These are phyloP conservation scores for Cheilosia vulpina DNA, from an alignment of 2,888 invertebrate species.

Conservation along the genomic window DNA sequence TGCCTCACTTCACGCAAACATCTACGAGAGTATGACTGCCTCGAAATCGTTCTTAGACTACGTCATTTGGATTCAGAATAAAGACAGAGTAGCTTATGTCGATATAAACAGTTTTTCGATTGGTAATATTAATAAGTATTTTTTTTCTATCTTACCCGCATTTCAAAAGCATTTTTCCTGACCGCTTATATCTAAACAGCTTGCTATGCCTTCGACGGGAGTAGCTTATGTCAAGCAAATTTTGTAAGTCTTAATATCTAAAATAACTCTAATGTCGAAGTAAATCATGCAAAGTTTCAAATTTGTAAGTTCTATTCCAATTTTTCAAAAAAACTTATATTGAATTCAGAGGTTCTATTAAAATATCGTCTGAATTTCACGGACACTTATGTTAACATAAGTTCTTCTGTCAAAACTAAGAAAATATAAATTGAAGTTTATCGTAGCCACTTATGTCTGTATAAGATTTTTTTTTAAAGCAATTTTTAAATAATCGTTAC, in stretches of 20 bases:
- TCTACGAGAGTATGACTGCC: too few species aligned
- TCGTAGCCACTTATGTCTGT: slow-evolving; percentile 65
- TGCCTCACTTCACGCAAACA: too few species aligned
- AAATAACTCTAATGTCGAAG: neutral
- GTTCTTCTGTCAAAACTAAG: slow-evolving; percentile 32
- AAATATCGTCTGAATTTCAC: neutral
- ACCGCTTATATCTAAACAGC: neutral
- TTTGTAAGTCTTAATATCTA: neutral
- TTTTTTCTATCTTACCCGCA: neutral
- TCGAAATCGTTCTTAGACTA: too few species aligned
- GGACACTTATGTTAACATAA: slow-evolving; percentile 43
- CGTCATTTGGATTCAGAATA: too few species aligned
- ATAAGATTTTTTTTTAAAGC: slow-evolving; percentile 43
- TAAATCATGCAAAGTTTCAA: neutral
- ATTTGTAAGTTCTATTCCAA: neutral
- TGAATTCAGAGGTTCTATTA: too few species aligned
- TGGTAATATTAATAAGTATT: neutral
- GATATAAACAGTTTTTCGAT: neutral
- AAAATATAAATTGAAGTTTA: slow-evolving; percentile 25
- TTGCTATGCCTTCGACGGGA: neutral
- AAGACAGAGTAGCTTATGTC: slow-evolving; percentile 6
- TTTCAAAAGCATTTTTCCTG: neutral
- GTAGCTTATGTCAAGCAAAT: neutral
- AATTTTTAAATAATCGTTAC: slow-evolving; percentile 3
- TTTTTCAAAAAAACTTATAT: slow-evolving; percentile 11